Evolutionary conservation across 2,797 vertebrate species (phyloP).

Genomic region (Diplodus puntazzo): DNA sequence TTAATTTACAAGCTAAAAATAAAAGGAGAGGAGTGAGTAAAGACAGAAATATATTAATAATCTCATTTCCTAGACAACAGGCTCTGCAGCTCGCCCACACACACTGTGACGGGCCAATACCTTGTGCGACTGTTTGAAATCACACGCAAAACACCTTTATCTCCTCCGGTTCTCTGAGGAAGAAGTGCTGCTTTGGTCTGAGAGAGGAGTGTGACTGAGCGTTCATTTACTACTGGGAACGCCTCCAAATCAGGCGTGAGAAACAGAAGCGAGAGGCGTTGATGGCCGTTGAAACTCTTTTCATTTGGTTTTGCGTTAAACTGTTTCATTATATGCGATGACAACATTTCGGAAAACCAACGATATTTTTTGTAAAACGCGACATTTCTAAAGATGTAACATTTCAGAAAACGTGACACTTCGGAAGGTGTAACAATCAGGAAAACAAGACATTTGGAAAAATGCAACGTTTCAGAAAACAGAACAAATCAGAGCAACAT

Average conservation of each 20-base stretch:
- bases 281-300: too few relatives aligned
- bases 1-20: slow-evolving; percentile 76
- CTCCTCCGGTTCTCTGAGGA: slow-evolving; percentile 22
- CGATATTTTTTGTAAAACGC: too few relatives aligned
- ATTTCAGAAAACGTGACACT: too few relatives aligned
- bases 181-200: slow-evolving; percentile 11
- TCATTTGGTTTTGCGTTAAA: neutral
- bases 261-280: neutral
- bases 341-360: too few relatives aligned
- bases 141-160: slow-evolving; percentile 49
- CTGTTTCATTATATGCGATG: neutral
- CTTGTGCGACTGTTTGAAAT: slow-evolving; percentile 68
- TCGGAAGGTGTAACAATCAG: too few relatives aligned
- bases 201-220: neutral
- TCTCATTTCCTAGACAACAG: slow-evolving; percentile 83
- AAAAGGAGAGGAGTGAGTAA: slow-evolving; percentile 68
- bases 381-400: too few relatives aligned
- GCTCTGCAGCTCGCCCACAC: slow-evolving; percentile 70
- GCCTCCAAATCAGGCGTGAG: neutral
- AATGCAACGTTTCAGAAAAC: too few relatives aligned
- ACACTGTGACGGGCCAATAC: slow-evolving; percentile 65
- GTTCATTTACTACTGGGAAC: slow-evolving; percentile 2
- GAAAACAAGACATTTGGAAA: too few relatives aligned
- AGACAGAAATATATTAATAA: slow-evolving; percentile 81
- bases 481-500: too few relatives aligned